Conservation (phyloP, 2,888 invertebrate genomes). For the Melitaea athalia region DNA sequence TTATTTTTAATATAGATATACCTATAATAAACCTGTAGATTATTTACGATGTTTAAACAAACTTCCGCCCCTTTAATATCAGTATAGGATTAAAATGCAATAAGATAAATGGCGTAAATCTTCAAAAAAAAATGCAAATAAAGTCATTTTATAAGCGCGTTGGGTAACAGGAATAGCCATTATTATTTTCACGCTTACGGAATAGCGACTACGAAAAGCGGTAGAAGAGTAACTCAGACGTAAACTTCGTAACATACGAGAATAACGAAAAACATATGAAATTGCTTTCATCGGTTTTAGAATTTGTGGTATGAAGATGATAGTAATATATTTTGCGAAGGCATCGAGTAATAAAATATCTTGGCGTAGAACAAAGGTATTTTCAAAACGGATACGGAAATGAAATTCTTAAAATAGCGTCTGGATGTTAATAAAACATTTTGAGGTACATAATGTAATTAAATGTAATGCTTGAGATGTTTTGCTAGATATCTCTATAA, state of each 20-base stretch:
- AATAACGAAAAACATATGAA: slow-evolving; percentile 57
- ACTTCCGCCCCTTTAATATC: too few species aligned
- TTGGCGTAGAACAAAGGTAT: neutral
- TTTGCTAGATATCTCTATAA: neutral
- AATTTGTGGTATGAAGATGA: slow-evolving; percentile 51
- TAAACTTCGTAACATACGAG: slow-evolving; percentile 60
- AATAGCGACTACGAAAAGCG: slow-evolving; percentile 55
- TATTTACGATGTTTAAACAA: too few species aligned
- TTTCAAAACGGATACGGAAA: neutral
- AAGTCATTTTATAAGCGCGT: neutral
- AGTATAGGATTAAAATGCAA: too few species aligned
- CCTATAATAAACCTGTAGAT: too few species aligned
- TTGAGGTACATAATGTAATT: neutral
- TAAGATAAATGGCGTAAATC: too few species aligned
- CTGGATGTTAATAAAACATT: neutral
- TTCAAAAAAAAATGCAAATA: too few species aligned
- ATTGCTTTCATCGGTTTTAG: slow-evolving; percentile 53
- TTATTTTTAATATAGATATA: too few species aligned
- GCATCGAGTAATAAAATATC: slow-evolving; percentile 58
- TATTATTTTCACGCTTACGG: slow-evolving; percentile 46
- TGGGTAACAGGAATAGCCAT: slow-evolving; percentile 40
- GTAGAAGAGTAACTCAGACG: slow-evolving; percentile 52
- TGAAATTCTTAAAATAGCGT: neutral
- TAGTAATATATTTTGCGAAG: slow-evolving; percentile 59
- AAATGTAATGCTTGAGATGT: neutral